Base-by-base conservation (phyloP, 23 tunicate species). In the Diplosoma virens region DNA sequence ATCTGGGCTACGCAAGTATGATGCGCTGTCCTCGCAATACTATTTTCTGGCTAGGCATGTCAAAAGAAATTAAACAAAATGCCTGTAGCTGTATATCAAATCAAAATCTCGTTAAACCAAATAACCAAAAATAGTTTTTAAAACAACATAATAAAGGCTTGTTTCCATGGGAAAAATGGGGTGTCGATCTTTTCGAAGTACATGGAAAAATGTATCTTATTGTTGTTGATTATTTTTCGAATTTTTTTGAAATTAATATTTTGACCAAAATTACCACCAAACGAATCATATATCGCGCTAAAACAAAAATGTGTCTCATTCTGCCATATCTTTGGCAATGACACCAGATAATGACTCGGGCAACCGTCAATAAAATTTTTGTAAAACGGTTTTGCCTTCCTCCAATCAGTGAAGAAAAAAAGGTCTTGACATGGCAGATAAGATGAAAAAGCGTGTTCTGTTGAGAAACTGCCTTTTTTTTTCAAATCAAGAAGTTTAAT, bases 31-130 rank as follows among this genome's bases (percentile, higher is more conserved):
- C 79, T 3, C 68, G 79, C 6, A 36, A 73, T 25, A 73, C 68
- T 6, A 29, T 73, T 30, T 73, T 73, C 53, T 73, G 79, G 79
- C 18, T 73, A n/a, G 79, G 79, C 17, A 73, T 53, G 79, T 4
- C 68, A 23, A 73, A 73, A 29, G 79, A 73, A 23, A 73, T 73
- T 18, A 50, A 26, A 4, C 65, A 23, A 73, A 22, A 25, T 22
- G 60, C 76, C 36, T 59, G 36, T 24, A 69, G 71, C 41, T 7
- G 24, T 20, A 52, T 67, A 35, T 3, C 9, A 3, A 52, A n/a
- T 30, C 53, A 32, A 20, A 32, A 73, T 3, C 33, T 11, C 5
- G 20, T 73, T 4, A 73, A 73, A 53, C 79, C 79, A 29, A 25
- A 34, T 11, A 53, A 73, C 66, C 68, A 53, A 34, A 73, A 70